A percentile compares a stretch with the other conserved stretches of the same genome.
Evolutionary conservation across 2,888 invertebrate species (phyloP).

Genomic region (Nezara viridula): DNA sequence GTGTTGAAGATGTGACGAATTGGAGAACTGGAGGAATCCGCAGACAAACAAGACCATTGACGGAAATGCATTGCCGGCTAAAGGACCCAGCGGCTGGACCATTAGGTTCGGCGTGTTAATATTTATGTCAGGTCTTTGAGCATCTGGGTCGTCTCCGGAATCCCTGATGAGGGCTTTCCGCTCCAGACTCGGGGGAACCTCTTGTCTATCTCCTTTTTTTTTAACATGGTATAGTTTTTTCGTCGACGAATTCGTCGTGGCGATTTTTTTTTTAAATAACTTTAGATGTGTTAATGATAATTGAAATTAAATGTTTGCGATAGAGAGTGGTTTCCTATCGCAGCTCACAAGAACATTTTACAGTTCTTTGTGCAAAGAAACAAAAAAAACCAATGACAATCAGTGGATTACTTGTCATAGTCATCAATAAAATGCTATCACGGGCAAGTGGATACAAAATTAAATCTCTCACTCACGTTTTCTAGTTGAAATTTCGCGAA

Average conservation of each 20-base stretch:
- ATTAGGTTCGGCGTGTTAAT: neutral
- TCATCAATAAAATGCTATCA: no score
- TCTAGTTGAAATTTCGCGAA: no score
- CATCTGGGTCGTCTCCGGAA: neutral
- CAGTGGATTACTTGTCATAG: no score
- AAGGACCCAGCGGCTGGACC: neutral
- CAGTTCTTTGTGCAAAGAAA: no score
- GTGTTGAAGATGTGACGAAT: neutral
- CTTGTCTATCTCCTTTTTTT: neutral
- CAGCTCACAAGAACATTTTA: no score
- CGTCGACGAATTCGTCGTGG: neutral
- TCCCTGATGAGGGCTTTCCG: neutral
- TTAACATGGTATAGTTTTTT: neutral
- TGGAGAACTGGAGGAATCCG: neutral
- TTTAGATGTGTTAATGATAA: neutral
- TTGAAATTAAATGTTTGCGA: neutral
- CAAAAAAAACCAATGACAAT: no score
- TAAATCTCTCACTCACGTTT: no score
- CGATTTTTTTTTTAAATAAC: no score
- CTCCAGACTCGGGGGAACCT: neutral
- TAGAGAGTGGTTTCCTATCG: neutral
- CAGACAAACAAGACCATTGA: neutral
- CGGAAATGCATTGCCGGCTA: neutral
- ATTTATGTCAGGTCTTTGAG: neutral
- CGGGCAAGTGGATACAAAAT: no score